These are phyloP conservation scores for Drosophila hawaiiensis DNA, from an alignment of 2,888 invertebrate species.

Conservation along the genomic window DNA sequence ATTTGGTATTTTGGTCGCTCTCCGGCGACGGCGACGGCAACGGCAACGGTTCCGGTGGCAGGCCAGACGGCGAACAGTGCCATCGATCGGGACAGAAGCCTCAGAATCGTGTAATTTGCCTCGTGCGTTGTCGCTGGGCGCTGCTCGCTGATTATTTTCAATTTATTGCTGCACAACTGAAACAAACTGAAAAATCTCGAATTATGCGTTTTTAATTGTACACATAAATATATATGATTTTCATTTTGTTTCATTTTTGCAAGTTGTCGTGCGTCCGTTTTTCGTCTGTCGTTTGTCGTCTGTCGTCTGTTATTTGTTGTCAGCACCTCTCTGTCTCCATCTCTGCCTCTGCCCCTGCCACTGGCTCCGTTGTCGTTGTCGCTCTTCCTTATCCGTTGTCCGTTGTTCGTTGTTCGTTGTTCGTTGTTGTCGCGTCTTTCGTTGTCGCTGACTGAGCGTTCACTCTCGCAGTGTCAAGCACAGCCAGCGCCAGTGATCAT, in stretches of 20 bases:
- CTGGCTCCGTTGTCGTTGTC: slow-evolving; percentile 25
- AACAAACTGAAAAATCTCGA: slow-evolving; percentile 60
- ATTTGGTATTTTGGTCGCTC: slow-evolving; percentile 62
- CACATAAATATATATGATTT: slow-evolving; percentile 21
- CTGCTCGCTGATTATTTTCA: slow-evolving; percentile 49
- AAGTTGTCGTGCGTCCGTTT: slow-evolving; percentile 22
- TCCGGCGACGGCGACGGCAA: slow-evolving; percentile 41
- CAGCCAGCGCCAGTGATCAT: slow-evolving; percentile 66
- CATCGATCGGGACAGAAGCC: slow-evolving; percentile 72
- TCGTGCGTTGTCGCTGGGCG: slow-evolving; percentile 71
- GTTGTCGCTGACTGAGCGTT: slow-evolving; percentile 57
- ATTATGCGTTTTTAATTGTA: slow-evolving; percentile 65
- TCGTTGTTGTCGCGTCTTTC: slow-evolving; percentile 71
- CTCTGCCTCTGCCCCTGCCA: slow-evolving; percentile 5
- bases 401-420: slow-evolving; percentile 41
- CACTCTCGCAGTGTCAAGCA: slow-evolving; percentile 67
- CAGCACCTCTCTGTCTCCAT: slow-evolving; percentile 21
- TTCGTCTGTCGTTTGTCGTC: slow-evolving; percentile 6
- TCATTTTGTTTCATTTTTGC: slow-evolving; percentile 69
- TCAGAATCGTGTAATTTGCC: slow-evolving; percentile 80
- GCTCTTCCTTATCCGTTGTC: slow-evolving; percentile 39
- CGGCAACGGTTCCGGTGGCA: slow-evolving; percentile 54
- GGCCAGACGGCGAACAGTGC: slow-evolving; percentile 68
- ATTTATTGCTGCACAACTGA: slow-evolving; percentile 57
- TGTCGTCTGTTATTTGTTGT: slow-evolving; percentile 19